Evolutionary conservation across 2,797 vertebrate genomes (phyloP).

Genomic region (Fistularia commersonii): DNA sequence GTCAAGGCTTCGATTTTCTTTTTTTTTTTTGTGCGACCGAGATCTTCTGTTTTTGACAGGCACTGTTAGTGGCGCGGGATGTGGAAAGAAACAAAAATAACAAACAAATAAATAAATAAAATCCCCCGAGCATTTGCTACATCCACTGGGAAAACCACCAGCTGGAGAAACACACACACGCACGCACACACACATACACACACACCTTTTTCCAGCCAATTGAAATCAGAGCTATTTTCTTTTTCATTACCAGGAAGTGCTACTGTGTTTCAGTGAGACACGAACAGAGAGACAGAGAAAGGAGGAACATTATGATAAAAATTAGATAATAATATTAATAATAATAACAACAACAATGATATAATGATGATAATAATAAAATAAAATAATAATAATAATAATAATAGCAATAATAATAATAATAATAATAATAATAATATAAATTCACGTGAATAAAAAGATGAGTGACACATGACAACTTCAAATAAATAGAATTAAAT

Average conservation of each 20-base stretch:
- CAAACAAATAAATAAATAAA: constrained; percentile 22
- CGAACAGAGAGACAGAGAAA: constrained; percentile 40
- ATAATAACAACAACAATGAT: too few species aligned
- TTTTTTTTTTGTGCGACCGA: too few species aligned
- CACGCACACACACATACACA: too few species aligned
- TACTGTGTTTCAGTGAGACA: constrained; percentile 56
- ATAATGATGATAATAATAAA: too few species aligned
- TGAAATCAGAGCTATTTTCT: constrained; percentile 49
- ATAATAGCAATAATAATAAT: too few species aligned
- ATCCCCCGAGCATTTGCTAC: constrained; percentile 64
- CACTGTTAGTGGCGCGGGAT: too few species aligned
- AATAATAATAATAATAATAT: too few species aligned
- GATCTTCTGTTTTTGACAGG: too few species aligned
- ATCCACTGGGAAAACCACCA: constrained; percentile 66
- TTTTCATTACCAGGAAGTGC: constrained; percentile 59
- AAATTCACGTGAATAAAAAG: constrained; percentile 65
- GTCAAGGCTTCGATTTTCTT: too few species aligned
- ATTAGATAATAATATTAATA: too few species aligned
- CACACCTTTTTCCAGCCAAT: constrained; percentile 36
- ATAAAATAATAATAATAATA: too few species aligned
- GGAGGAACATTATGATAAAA: too few species aligned
- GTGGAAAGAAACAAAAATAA: constrained; percentile 42
- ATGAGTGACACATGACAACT: constrained; percentile 59
- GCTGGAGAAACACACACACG: constrained; percentile 39
- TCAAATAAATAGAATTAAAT: constrained; percentile 84